Evolutionary conservation across 2,888 invertebrate species (phyloP).

Genomic region (Embidobia sp.): DNA sequence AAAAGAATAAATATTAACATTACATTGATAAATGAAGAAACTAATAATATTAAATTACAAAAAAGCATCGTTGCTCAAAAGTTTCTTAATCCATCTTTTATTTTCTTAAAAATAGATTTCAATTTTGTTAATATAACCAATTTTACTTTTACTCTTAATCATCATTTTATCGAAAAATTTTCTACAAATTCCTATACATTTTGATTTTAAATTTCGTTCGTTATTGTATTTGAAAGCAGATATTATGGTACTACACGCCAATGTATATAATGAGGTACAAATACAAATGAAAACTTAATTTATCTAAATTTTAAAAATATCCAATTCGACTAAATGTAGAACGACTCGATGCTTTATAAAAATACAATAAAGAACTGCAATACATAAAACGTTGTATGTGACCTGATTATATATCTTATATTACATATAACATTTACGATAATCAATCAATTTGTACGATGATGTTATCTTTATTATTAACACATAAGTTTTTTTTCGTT

Average conservation of each 20-base stretch:
- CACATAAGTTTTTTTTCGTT: slow-evolving; percentile 9
- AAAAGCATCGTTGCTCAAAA: too few species aligned
- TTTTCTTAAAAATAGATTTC: neutral
- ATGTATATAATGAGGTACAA: too few species aligned
- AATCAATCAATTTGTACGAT: slow-evolving; percentile 43
- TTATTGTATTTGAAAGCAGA: too few species aligned
- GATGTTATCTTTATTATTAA: slow-evolving; percentile 16
- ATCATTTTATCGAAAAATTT: slow-evolving; percentile 1
- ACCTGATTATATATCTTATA: slow-evolving; percentile 22
- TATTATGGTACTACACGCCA: too few species aligned
- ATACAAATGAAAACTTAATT: too few species aligned
- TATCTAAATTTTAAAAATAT: neutral
- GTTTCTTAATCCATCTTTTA: too few species aligned
- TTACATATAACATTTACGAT: slow-evolving; percentile 34
- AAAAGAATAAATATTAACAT: too few species aligned
- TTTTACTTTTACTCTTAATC: neutral
- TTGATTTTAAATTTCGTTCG: too few species aligned
- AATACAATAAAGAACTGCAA: neutral
- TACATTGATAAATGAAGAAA: too few species aligned
- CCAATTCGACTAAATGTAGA: slow-evolving; percentile 55
- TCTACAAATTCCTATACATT: too few species aligned
- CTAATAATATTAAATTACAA: too few species aligned
- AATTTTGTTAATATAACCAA: neutral
- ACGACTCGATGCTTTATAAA: slow-evolving; percentile 57
- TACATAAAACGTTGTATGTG: neutral